A percentile compares a stretch with the other conserved stretches of the same genome.
Evolutionary conservation across 2,888 invertebrate genomes (phyloP).

Genomic region (Hyppa rectilinea): DNA sequence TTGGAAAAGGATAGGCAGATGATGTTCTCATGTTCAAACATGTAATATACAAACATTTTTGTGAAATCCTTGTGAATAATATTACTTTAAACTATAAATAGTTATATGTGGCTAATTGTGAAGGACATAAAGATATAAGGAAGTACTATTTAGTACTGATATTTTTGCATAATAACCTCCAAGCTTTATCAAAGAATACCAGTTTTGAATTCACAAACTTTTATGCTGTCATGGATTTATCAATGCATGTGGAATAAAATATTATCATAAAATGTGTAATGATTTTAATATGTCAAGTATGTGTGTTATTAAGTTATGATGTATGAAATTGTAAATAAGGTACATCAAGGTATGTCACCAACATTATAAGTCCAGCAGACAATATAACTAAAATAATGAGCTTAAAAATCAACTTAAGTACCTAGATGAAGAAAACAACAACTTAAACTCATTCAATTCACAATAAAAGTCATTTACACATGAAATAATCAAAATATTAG

Average conservation of each 20-base stretch:
- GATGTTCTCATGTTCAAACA: conserved; percentile 25
- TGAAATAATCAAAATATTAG: conserved; percentile 47
- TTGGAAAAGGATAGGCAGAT: too few species aligned
- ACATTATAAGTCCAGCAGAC: neutral
- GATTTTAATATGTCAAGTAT: conserved; percentile 8
- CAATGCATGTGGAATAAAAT: conserved; percentile 12
- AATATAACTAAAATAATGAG: neutral
- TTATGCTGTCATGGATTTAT: conserved; percentile 22
- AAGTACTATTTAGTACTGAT: conserved; percentile 41
- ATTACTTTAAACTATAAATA: conserved; percentile 20
- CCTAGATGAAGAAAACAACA: neutral
- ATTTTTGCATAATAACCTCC: conserved; percentile 60
- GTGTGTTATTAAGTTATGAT: too few species aligned
- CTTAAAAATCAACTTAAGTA: neutral
- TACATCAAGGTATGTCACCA: neutral
- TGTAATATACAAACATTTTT: conserved; percentile 13
- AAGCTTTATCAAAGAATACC: conserved; percentile 49
- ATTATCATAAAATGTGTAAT: conserved; percentile 1
- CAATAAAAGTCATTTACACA: conserved; percentile 30
- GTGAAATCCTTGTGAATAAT: conserved; percentile 28
- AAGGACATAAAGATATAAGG: conserved; percentile 53
- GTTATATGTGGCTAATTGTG: conserved; percentile 34
- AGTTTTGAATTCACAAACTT: conserved; percentile 46
- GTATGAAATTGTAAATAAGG: neutral
- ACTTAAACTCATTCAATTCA: conserved; percentile 14